Conservation (phyloP, 2,888 invertebrate genomes). For the Teleogryllus oceanicus region DNA sequence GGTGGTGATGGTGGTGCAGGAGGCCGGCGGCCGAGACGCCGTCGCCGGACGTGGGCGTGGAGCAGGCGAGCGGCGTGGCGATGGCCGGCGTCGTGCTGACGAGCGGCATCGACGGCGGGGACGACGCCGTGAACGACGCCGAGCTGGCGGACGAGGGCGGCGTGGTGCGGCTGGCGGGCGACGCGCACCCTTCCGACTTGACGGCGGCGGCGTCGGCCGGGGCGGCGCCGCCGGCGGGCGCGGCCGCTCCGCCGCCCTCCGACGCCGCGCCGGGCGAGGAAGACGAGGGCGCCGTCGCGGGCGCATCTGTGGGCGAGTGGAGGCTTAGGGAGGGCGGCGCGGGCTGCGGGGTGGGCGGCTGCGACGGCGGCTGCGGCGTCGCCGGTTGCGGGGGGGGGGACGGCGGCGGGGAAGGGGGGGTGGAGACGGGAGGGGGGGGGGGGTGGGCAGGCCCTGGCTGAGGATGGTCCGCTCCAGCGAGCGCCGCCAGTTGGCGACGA, state of each 20-base stretch:
- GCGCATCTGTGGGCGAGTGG: conserved; percentile 43
- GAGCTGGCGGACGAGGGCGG: conserved; percentile 52
- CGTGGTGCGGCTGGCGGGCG: conserved; percentile 44
- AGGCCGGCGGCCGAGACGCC: conserved; percentile 27
- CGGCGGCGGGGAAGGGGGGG: conserved; percentile 50
- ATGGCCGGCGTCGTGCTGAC: conserved; percentile 39
- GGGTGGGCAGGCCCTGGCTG: conserved; percentile 34
- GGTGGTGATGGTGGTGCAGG: conserved; percentile 43
- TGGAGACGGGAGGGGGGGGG: conserved; percentile 45
- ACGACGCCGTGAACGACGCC: conserved; percentile 38
- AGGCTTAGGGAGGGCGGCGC: conserved; percentile 43
- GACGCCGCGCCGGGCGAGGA: conserved; percentile 44
- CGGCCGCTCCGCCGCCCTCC: conserved; percentile 53
- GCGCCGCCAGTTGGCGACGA: conserved; percentile 75
- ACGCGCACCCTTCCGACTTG: conserved; percentile 40
- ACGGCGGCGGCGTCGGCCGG: conserved; percentile 41
- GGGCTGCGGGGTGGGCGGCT: conserved; percentile 51
- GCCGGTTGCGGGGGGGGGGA: conserved; percentile 45
- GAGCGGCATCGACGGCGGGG: conserved; percentile 45
- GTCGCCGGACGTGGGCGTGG: conserved; percentile 24
- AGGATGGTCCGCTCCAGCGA: conserved; percentile 58
- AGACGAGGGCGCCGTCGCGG: conserved; percentile 45
- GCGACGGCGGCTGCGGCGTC: conserved; percentile 46
- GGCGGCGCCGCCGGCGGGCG: conserved; percentile 47
- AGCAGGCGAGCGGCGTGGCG: conserved; percentile 32